Evolutionary conservation across 2,888 invertebrate species (phyloP).

Genomic region (Ennomos quercinarius): DNA sequence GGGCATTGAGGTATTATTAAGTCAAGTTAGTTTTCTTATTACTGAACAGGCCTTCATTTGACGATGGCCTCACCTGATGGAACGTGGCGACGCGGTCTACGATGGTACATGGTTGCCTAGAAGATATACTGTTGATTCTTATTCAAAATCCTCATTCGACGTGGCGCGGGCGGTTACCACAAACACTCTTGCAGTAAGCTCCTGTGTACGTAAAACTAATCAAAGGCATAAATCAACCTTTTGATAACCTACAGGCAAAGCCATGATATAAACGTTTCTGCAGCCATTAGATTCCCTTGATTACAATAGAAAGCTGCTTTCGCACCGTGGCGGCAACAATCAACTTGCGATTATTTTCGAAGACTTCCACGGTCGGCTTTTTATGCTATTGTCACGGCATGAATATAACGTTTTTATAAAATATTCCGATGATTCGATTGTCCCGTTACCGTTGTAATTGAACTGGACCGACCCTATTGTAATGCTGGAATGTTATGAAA

Average conservation of each 20-base stretch:
- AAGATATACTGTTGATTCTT: too few species aligned
- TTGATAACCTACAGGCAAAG: constrained; percentile 15
- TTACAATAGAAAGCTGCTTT: constrained; percentile 76
- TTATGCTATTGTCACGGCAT: constrained; percentile 50
- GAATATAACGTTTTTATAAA: constrained; percentile 30
- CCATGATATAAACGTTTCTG: constrained; percentile 32
- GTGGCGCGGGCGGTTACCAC: too few species aligned
- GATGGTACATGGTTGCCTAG: too few species aligned
- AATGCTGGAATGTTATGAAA: constrained; percentile 22
- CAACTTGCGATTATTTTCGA: constrained; percentile 64
- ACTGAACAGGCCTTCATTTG: too few species aligned
- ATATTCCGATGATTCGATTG: constrained; percentile 29
- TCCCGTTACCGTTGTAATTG: constrained; percentile 26
- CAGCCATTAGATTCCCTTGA: constrained; percentile 68
- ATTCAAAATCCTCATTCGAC: too few species aligned
- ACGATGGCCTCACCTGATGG: too few species aligned
- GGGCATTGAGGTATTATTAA: too few species aligned
- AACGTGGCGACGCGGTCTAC: too few species aligned
- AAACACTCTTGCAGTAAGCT: too few species aligned
- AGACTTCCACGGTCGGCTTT: constrained; percentile 49
- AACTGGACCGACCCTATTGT: constrained; percentile 21
- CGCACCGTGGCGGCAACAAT: constrained; percentile 62
- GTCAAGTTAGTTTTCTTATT: too few species aligned
- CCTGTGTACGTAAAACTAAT: constrained; percentile 7
- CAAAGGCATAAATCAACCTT: constrained; percentile 23